Base-by-base conservation (phyloP, 1,140 invertebrate species). In the Tetramorium parvispinum region DNA sequence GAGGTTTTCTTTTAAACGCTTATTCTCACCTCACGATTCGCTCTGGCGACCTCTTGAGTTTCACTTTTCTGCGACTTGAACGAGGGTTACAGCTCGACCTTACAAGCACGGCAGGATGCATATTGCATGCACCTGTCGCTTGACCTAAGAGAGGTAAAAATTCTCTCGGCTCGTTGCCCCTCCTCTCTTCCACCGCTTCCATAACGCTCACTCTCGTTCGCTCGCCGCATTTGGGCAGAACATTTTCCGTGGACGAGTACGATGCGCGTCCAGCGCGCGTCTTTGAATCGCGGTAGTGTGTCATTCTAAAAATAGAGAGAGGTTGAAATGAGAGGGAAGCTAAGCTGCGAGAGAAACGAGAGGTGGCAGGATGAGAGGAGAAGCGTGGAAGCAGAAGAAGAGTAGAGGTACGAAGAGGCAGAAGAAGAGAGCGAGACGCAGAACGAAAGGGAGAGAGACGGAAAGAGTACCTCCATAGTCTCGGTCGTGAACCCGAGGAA, bases 291-390 rank as follows among this genome's bases (percentile, higher is more conserved):
- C 93, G 92, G 91, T 93, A 95, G 93, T 94, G 94, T 94, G 94
- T 95, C 93, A 94, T 93, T 93, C 94, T 95, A 95, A 94, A 95
- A 95, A 95, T 95, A 95, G 91, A 88, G 85, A 94, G 91, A 91
- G 85, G 86, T 91, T 91, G 88, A 92, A 94, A 91, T 57, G 89
- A 91, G 89, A 68, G 66, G 77, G 49, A 81, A 81, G 78, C 78
- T 43, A 83, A 81, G 78, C 37, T 10, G 32, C 27, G 77, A 49
- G 49, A 57, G 78, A 71, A 71, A 63, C 24, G 85, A 53, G 43
- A 51, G 32, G 37, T n/a, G 10, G 85, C 61, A 79, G 63, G 78
- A 55, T 27, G 76, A 79, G 76, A 37, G 43, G 55, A 77, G 37
- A 61, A 21, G n/a, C 49, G 7, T 32, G 16, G 11, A 43, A 10